Conservation (phyloP, 2,113 vertebrate species). For the Geococcyx californianus region DNA sequence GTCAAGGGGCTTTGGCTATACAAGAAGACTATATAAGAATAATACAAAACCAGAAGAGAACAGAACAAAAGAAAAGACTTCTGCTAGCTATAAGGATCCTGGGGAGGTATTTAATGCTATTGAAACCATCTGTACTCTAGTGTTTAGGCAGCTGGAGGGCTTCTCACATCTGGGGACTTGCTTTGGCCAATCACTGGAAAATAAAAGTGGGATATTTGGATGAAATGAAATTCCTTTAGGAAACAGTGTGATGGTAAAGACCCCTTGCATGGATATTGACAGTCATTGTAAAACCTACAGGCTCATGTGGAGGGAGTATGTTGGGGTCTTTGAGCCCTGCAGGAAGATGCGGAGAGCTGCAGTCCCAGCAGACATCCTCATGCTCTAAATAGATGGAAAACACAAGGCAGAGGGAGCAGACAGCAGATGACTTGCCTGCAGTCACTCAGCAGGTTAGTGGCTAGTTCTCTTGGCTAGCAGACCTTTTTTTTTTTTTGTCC, state of each 20-base stretch:
- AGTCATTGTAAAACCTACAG: neutral
- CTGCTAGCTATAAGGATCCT: neutral
- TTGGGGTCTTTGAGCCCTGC: neutral
- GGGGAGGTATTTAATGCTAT: neutral
- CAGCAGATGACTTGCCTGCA: constrained; percentile 32
- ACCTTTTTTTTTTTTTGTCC: neutral
- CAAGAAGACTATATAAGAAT: neutral
- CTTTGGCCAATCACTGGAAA: neutral
- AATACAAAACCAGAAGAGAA: neutral
- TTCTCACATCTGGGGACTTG: neutral
- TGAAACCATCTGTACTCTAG: neutral
- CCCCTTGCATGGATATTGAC: neutral
- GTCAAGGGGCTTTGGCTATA: neutral
- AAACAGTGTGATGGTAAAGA: neutral
- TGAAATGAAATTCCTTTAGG: neutral
- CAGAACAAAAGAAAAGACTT: neutral
- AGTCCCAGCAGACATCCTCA: neutral
- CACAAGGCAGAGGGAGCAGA: neutral
- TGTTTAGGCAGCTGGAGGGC: neutral
- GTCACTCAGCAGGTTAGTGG: constrained; percentile 15
- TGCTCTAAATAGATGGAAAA: constrained; percentile 1
- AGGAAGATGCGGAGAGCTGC: neutral
- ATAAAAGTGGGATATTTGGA: neutral
- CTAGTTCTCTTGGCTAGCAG: neutral
- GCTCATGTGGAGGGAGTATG: neutral